Conservation (phyloP, 2,113 vertebrate genomes). For the Papio anubis region DNA sequence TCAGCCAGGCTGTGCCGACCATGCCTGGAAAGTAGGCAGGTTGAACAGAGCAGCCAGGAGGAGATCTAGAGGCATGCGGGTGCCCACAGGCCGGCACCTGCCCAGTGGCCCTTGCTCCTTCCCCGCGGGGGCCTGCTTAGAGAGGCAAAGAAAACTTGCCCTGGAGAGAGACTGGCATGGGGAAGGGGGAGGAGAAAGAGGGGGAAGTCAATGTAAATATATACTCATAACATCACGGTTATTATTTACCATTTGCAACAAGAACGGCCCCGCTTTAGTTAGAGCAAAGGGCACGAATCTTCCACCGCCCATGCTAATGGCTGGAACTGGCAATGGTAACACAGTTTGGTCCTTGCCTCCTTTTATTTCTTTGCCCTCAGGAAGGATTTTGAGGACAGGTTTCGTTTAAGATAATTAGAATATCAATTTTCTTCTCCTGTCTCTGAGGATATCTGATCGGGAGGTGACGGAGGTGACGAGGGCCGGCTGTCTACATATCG, state of each 20-base stretch:
- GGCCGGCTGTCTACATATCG: neutral
- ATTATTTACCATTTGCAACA: neutral
- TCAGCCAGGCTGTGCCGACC: neutral
- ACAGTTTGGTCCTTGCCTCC: neutral
- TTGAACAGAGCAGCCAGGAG: neutral
- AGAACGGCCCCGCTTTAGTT: neutral
- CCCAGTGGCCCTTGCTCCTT: neutral
- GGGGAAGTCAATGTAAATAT: neutral
- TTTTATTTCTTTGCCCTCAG: conserved; percentile 18
- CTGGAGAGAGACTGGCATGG: neutral
- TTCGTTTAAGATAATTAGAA: conserved; percentile 61
- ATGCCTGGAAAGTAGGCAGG: neutral
- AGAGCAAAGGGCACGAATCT: neutral
- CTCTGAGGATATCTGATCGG: conserved; percentile 23
- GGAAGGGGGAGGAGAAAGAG: neutral
- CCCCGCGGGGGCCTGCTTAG: neutral
- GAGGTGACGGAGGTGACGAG: neutral
- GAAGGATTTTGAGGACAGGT: conserved; percentile 41
- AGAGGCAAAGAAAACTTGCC: neutral
- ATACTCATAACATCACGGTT: neutral
- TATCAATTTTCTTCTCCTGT: conserved; percentile 53
- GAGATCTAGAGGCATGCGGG: neutral
- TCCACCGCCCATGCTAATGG: rapidly evolving
- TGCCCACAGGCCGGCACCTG: no score
- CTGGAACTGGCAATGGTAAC: neutral